These are phyloP conservation scores for Ammodytes dubius DNA, from an alignment of 2,113 vertebrate species.

Conservation along the genomic window DNA sequence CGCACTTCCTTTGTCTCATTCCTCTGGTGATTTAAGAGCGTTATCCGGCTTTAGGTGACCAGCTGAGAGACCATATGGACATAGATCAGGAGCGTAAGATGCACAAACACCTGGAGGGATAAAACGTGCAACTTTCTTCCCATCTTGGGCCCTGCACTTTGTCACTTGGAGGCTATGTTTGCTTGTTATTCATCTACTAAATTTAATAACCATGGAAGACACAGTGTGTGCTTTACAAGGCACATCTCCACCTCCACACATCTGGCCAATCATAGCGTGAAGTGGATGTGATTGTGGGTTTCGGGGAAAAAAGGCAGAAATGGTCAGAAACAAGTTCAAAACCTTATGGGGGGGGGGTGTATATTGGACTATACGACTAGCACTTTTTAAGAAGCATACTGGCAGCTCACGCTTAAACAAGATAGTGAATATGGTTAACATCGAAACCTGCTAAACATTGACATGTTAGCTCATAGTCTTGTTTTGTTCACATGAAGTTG, in stretches of 20 bases:
- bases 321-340: not conserved
- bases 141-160: slow-evolving; percentile 50
- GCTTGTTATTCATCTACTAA: not conserved
- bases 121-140: slow-evolving; percentile 51
- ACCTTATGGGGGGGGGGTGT: too few relatives aligned
- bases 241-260: not conserved
- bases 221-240: not conserved
- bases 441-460: not conserved
- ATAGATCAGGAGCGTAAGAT: slow-evolving; percentile 56
- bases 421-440: not conserved
- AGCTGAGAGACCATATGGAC: slow-evolving; percentile 71
- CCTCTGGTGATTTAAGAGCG: slow-evolving; percentile 29
- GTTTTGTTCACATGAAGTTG: slow-evolving; percentile 9
- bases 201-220: not conserved
- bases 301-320: not conserved
- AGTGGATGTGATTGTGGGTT: too few relatives aligned
- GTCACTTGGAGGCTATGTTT: slow-evolving; percentile 8
- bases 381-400: not conserved
- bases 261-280: too few relatives aligned
- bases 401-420: not conserved
- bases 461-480: not conserved
- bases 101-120: slow-evolving; percentile 63
- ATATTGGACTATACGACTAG: not conserved
- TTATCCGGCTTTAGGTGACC: slow-evolving; percentile 60
- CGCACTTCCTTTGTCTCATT: slow-evolving; percentile 12